Conservation (phyloP, 2,797 vertebrate species). For the Anableps anableps region DNA sequence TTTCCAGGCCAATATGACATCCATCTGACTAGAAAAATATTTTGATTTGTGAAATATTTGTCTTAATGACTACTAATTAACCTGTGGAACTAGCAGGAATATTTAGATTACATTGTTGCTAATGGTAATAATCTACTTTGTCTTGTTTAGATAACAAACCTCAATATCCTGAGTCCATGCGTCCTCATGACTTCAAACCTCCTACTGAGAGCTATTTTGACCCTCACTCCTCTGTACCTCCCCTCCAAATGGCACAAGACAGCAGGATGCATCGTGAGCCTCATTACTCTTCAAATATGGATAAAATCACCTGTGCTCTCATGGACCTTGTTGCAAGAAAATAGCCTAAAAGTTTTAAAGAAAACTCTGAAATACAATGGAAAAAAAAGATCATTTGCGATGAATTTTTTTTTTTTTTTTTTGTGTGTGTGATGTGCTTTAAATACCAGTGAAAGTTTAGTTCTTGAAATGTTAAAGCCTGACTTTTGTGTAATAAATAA, state of each 20-base stretch:
- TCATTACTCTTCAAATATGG: constrained; percentile 67
- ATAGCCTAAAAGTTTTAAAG: constrained; percentile 29
- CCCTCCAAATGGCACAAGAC: constrained; percentile 40
- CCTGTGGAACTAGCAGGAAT: neutral
- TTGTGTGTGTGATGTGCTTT: neutral
- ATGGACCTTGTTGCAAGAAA: constrained; percentile 77
- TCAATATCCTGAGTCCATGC: constrained; percentile 41
- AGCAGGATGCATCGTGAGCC: constrained; percentile 30
- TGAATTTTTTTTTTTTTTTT: neutral
- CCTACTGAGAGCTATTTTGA: constrained; percentile 45
- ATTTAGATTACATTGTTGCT: neutral
- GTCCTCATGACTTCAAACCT: constrained; percentile 29
- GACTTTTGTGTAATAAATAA: constrained; percentile 32
- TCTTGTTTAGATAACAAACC: constrained; percentile 40
- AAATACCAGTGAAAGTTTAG: constrained; percentile 11
- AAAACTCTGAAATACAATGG: neutral
- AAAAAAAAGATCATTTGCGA: neutral
- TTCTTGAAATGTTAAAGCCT: neutral
- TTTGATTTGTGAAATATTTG: neutral
- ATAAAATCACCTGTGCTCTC: constrained; percentile 77
- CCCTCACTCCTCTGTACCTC: constrained; percentile 41
- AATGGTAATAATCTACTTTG: neutral
- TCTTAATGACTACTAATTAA: neutral
- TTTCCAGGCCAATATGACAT: neutral
- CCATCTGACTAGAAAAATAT: neutral